Evolutionary conservation across 2,113 vertebrate species (phyloP).

Genomic region (Balaenoptera acutorostrata): DNA sequence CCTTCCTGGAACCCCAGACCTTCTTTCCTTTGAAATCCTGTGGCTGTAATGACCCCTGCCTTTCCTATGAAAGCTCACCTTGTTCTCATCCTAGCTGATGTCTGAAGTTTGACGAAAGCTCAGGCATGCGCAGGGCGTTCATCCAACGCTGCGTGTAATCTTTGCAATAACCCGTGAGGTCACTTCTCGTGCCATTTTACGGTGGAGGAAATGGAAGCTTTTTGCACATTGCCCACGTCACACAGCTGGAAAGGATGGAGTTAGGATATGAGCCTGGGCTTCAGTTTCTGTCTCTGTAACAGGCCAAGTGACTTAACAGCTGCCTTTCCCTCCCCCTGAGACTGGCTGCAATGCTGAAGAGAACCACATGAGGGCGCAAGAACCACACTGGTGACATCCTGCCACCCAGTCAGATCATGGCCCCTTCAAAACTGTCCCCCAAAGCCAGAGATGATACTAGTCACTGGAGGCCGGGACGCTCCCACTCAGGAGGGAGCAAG

Average conservation of each 20-base stretch:
- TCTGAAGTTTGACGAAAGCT: not conserved
- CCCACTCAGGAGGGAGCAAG: not conserved
- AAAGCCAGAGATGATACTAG: not conserved
- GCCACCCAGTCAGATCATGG: rapidly evolving
- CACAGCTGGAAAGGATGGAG: not conserved
- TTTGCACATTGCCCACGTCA: not conserved
- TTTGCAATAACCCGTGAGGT: not conserved
- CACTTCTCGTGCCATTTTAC: not conserved
- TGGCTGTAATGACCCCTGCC: not conserved
- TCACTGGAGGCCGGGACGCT: not conserved
- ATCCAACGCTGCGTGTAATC: not conserved
- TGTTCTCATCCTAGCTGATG: not conserved
- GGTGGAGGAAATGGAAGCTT: not conserved
- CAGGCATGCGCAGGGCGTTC: not conserved
- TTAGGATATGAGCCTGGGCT: not conserved
- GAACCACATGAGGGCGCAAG: slow-evolving; percentile 30
- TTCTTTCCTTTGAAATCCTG: not conserved
- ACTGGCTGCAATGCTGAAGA: not conserved
- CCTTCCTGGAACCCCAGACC: not conserved
- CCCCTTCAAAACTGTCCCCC: not conserved
- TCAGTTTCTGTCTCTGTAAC: not conserved
- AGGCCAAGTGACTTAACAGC: rapidly evolving
- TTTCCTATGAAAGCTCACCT: not conserved
- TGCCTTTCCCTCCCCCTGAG: not conserved
- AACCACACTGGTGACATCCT: slow-evolving; percentile 11